These are phyloP conservation scores for Pseudomyrmex pallidus DNA, from an alignment of 1,140 invertebrate species.

Conservation along the genomic window DNA sequence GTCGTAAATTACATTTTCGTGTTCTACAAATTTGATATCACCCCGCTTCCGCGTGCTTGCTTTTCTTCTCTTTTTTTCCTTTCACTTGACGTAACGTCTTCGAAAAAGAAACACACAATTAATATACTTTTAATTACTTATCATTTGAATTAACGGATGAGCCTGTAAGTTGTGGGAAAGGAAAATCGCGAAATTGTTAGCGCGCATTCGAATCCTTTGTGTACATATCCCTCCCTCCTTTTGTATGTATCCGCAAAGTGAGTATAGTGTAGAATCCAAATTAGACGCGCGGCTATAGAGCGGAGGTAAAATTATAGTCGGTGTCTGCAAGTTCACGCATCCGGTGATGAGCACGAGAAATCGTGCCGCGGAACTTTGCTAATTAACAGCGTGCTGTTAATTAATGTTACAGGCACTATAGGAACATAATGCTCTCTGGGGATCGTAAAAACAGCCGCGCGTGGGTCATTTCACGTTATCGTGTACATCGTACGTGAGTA, in stretches of 20 bases:
- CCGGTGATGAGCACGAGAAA: slow-evolving; percentile 45
- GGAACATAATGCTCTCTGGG: slow-evolving; percentile 36
- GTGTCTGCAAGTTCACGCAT: slow-evolving; percentile 28
- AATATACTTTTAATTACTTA: no score
- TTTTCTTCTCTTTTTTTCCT: neutral
- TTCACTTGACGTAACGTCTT: neutral
- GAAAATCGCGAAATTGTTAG: neutral
- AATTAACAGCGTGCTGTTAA: slow-evolving; percentile 72
- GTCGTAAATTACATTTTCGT: slow-evolving; percentile 26
- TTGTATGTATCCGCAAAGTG: slow-evolving; percentile 17
- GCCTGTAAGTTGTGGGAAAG: neutral
- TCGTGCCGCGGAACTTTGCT: slow-evolving; percentile 63
- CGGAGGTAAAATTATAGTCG: slow-evolving; percentile 40
- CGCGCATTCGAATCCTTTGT: slow-evolving; percentile 10
- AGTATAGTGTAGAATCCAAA: slow-evolving; percentile 34
- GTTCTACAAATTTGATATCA: slow-evolving; percentile 12
- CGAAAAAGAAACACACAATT: neutral
- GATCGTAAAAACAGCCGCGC: slow-evolving; percentile 1
- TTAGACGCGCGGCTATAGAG: slow-evolving; percentile 29
- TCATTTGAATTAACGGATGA: neutral
- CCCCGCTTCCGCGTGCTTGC: slow-evolving; percentile 17
- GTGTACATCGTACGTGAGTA: neutral
- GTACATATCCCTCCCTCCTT: neutral
- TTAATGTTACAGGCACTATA: slow-evolving; percentile 67
- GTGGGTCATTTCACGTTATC: slow-evolving; percentile 49